Base-by-base conservation (phyloP, 2,888 invertebrate genomes). In the Brachyptera risi region DNA sequence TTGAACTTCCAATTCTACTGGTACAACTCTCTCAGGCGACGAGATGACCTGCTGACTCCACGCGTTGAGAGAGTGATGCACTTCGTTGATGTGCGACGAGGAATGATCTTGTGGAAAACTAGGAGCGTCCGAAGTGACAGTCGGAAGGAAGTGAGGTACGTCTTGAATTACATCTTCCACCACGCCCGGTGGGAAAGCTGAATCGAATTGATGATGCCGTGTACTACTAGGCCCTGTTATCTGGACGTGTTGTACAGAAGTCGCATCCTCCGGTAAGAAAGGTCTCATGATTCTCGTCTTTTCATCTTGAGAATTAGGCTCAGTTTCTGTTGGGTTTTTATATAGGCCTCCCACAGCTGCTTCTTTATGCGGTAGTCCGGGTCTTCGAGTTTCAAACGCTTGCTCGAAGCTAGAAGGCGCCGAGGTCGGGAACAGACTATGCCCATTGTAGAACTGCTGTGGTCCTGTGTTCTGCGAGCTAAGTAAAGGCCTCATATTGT, bases 281-380 rank as follows among this genome's bases (percentile, higher is more conserved):
- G 61, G 61, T 19, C 57, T 27, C 3, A 49, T 44, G 15, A 50
- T 40, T 23, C 61, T 31, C 1, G 31, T 40, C 9, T 38, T 49
- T n/a, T 50, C 61, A 21, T 37, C 51, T n/a, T 49, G 58, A 9
- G 58, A 3, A 11, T 26, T 44, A 9, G 15, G 13, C 1, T 24
- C 9, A 17, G 35, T 17, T 11, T 35, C 15, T n/a, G 44, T 21
- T 3, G 59, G 37, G 24, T 21, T 27, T n/a, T 31, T 27, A 21
- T n/a, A 56, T 15, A 5, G n/a, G n/a, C n/a, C n/a, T 57, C 3
- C 23, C 15, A 27, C 11, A 3, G n/a, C 24, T 24, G 21, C 47
- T 13, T 24, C 7, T 17, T 42, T 42, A 9, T 17, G 21, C 15
- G n/a, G n/a, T n/a, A n/a, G n/a, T 5, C 5, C 31, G 4, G 54